Conservation (phyloP, 2,113 vertebrate species). For the Chrysochloris asiatica region DNA sequence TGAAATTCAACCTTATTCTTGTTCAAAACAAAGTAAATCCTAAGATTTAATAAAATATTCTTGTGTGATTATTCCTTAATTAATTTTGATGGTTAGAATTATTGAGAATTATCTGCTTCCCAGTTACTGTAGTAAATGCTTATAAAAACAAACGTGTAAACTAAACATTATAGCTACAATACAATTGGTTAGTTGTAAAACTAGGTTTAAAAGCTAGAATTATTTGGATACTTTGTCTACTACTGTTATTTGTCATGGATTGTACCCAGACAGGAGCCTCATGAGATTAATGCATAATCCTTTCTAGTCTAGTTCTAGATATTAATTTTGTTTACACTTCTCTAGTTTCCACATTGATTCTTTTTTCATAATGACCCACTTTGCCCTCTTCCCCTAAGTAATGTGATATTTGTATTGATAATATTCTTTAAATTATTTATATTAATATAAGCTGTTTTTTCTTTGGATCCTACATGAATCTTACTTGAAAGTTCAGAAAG, state of each 20-base stretch:
- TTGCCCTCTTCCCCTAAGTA: neutral
- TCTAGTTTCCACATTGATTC: neutral
- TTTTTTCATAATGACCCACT: neutral
- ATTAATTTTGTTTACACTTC: neutral
- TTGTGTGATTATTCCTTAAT: conserved; percentile 31
- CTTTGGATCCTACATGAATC: neutral
- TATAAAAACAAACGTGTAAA: conserved; percentile 14
- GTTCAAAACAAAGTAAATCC: conserved; percentile 14
- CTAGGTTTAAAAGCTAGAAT: neutral
- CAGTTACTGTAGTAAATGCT: neutral
- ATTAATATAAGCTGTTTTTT: neutral
- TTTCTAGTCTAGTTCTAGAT: neutral
- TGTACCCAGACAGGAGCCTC: neutral
- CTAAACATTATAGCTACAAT: neutral
- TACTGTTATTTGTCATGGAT: neutral
- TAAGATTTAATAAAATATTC: conserved; percentile 13
- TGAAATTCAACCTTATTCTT: conserved; percentile 49
- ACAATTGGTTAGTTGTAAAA: neutral
- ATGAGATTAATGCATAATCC: neutral
- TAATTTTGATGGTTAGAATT: conserved; percentile 61
- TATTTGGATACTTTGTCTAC: neutral
- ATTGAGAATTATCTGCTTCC: conserved; percentile 15
- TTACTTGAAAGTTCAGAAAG: neutral
- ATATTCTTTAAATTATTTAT: neutral
- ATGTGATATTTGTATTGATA: neutral